Evolutionary conservation across 2,797 vertebrate species (phyloP).

Genomic region (Catostomus latipinnis): DNA sequence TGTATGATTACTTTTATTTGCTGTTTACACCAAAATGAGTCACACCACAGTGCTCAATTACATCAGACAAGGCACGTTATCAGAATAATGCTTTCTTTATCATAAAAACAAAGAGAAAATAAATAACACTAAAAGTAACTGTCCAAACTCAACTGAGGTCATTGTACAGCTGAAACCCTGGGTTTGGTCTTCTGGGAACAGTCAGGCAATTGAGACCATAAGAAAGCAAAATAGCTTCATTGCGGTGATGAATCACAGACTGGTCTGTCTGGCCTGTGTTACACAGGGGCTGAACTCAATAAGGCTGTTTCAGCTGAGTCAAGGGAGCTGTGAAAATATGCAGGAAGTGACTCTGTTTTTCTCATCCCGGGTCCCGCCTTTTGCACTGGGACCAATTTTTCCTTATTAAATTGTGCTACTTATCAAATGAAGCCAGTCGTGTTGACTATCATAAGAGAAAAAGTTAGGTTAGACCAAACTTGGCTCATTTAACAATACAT

Average conservation of each 20-base stretch:
- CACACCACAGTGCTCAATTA: conserved; percentile 9
- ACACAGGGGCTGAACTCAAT: conserved; percentile 38
- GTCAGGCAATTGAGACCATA: conserved; percentile 39
- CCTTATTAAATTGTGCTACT: not conserved
- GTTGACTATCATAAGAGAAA: not conserved
- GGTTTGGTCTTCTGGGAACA: conserved; percentile 39
- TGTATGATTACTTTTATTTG: not conserved
- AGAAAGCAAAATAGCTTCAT: conserved; percentile 46
- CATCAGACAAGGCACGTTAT: conserved; percentile 3
- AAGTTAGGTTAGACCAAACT: not conserved
- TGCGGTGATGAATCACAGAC: conserved; percentile 48
- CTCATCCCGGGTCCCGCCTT: conserved; percentile 5
- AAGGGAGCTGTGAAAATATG: conserved; percentile 50
- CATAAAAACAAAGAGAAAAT: conserved; percentile 17
- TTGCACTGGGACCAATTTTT: conserved; percentile 2
- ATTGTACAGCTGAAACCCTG: conserved; percentile 23
- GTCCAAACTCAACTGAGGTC: conserved; percentile 29
- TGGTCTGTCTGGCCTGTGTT: conserved; percentile 39
- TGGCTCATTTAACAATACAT: not conserved
- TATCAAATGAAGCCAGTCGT: not conserved
- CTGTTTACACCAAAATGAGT: conserved; percentile 18
- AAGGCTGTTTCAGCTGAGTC: conserved; percentile 52
- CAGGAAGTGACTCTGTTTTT: conserved; percentile 50
- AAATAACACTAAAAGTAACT: conserved; percentile 16
- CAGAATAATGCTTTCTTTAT: not conserved